phyloP scores from a whole-genome alignment of 2,113 vertebrate species.

The Pelusios castaneus region DNA sequence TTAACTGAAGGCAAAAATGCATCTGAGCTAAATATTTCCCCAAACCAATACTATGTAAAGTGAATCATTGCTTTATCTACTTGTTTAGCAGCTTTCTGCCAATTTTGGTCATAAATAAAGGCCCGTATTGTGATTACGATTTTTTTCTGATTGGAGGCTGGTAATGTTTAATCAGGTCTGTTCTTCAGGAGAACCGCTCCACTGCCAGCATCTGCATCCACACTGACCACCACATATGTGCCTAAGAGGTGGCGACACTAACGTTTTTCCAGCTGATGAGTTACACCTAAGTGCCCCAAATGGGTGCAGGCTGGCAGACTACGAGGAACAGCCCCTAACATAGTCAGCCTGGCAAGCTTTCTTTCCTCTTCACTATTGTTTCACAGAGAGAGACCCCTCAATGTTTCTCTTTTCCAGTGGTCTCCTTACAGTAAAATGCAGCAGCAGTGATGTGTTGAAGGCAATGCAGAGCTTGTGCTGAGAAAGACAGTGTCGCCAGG shows the following conservation, averaged over 20 bases:
- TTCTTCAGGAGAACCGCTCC: neutral
- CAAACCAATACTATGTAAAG: neutral
- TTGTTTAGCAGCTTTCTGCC: neutral
- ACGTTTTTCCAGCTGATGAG: neutral
- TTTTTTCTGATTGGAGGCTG: neutral
- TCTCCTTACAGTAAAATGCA: neutral
- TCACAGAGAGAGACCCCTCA: neutral
- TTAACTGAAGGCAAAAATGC: neutral
- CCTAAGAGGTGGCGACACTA: neutral
- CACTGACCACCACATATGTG: neutral
- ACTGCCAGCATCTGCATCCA: neutral
- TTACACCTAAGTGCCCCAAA: neutral
- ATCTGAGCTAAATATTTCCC: neutral
- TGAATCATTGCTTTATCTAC: neutral
- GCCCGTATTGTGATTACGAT: neutral
- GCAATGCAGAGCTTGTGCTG: neutral
- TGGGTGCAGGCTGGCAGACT: neutral
- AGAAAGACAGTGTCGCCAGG: neutral
- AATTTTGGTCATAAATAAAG: neutral
- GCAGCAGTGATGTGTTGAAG: accelerated
- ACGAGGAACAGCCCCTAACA: neutral
- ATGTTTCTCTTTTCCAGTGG: accelerated
- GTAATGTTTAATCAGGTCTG: neutral
- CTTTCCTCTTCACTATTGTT: neutral
- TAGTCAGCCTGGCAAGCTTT: neutral